Conservation (phyloP, 2,797 vertebrate species). For the Chaetophractus vellerosus region DNA sequence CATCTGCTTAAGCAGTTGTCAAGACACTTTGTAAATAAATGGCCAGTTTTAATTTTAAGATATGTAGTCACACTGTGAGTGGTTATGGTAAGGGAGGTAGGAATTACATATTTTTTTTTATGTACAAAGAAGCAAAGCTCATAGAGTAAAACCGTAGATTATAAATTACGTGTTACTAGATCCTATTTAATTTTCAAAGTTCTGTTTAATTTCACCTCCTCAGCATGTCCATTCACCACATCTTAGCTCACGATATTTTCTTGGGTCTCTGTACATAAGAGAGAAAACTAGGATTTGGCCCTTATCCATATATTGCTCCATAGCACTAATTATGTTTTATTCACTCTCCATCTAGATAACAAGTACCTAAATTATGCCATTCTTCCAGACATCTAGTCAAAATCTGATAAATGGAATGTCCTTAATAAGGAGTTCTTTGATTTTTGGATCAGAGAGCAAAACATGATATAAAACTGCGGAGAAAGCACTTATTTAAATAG, state of each 20-base stretch:
- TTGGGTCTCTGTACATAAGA: neutral
- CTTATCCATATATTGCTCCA: neutral
- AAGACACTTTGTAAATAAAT: conserved; percentile 11
- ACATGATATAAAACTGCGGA: neutral
- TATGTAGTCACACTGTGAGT: neutral
- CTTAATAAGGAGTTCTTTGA: neutral
- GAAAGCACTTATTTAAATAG: neutral
- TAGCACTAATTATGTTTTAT: neutral
- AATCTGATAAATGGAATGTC: neutral
- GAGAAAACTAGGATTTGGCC: neutral
- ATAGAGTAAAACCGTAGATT: neutral
- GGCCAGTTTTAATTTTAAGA: neutral
- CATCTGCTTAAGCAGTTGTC: conserved; percentile 42
- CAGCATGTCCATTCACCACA: fast-evolving
- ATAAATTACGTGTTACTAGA: neutral
- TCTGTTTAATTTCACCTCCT: neutral
- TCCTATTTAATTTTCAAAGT: neutral
- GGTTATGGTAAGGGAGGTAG: neutral
- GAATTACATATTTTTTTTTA: neutral
- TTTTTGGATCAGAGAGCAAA: neutral
- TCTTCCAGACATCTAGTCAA: neutral
- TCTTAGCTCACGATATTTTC: neutral
- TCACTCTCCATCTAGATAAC: neutral
- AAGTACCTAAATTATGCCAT: neutral
- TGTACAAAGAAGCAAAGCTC: neutral